Base-by-base conservation (phyloP, 2,888 invertebrate genomes). In the Ceriagrion tenellum region DNA sequence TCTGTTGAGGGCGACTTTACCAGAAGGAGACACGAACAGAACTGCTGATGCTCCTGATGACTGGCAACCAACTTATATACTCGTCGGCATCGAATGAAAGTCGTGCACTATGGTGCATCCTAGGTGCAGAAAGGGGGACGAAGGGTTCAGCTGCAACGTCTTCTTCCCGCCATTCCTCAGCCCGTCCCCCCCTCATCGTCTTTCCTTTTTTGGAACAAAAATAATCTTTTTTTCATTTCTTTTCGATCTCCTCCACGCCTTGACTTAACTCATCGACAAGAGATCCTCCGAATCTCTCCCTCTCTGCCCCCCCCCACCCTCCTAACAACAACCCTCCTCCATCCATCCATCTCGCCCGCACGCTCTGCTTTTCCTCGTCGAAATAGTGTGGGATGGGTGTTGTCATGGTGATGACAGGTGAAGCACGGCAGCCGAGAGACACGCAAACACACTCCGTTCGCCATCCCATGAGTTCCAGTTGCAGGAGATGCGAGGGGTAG, bases 361-460 rank as follows among this genome's bases (percentile, higher is more conserved):
- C 59, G 18, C 47, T 47, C 47, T 47, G 47, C 20, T 23, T 69
- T 69, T 69, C 69, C 81, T 81, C 81, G 30, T 35, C 13, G 26
- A 13, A 35, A n/a, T 0, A 0, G 35, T 8, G 35, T n/a, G 30
- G 74, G 16, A 30, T n/a, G 81, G 30, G 81, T 16, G 30, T 81
- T 81, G 81, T 81, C 81, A 81, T 35, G 81, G 81, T 30, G 35
- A 81, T 81, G 81, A 81, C 81, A 81, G 81, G 81, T 81, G 81
- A 81, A 35, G 35, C 81, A 81, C 35, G 81, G 81, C 81, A 35
- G 81, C 12, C 18, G 26, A 69, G 23, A 20, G 59, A 20, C 59
- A 59, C 4, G 1, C 10, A 20, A 47, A 20, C 1, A 26, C 35
- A 81, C 81, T 1, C 16, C 16, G 35, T 13, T 12, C 35, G 35